Evolutionary conservation across 92 coral and sea anemone genomes (phyloP), one percentile per base, ranked within the genome.

Genomic region (Siderastrea radians): DNA sequence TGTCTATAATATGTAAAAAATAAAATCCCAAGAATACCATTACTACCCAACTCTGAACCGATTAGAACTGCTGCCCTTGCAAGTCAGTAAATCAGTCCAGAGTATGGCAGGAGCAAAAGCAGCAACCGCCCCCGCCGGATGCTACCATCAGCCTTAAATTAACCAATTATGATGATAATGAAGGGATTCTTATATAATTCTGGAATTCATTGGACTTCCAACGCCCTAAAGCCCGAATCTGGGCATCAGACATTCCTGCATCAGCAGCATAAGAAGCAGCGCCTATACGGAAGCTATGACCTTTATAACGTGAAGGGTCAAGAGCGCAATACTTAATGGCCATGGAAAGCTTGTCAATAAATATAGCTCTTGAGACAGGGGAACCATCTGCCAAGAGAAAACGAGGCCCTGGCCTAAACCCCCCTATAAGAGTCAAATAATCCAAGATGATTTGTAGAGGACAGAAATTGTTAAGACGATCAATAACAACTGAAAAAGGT

Each of bases 211-310:
- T 59, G 2, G 88, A 84, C 81, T 84, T 72, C 61, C 82, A 84
- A 55, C 81, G 66, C 51, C 88, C 88, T 14, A 84, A 74, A 70
- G 81, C 43, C 69, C 75, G 47, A 26, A 63, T 80, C 58, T 65
- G 84, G 0, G 84, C 19, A 80, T 80, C 84, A 49, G 84, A 80
- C 84, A 80, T 80, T 16, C 84, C 88, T 16, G 66, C 78, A 53
- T 72, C 88, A 14, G 87, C 87, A 72, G 87, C 87, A 75, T 73
- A 26, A 49, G 88, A 84, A 61, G 62, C 82, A 19, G 88, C 88
- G 15, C 88, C 88, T 1, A 72, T 83, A 16, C 81, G 82, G 17
- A 72, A 84, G 60, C 88, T 74, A 75, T 84, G 88, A 3, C 88
- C 88, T 15, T 84, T 73, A 49, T 84, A 84, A 44, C 79, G 54